phyloP scores from a whole-genome alignment of 2,113 vertebrate species.

The Antechinus flavipes region DNA sequence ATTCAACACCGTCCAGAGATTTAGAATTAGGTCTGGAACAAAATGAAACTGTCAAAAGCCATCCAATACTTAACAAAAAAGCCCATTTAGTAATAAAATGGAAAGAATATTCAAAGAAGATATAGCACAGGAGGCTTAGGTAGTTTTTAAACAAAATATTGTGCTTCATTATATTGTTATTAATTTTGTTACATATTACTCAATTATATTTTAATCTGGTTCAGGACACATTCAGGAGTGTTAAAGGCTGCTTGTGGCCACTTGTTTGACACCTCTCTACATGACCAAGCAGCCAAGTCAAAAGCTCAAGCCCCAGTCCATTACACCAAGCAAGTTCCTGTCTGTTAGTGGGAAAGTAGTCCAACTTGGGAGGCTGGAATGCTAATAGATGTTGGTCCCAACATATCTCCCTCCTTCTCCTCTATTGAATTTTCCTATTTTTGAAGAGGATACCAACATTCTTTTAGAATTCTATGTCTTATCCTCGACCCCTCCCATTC shows the following conservation, averaged over 20 bases:
- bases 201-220: neutral
- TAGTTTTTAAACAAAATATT: neutral
- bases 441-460: neutral
- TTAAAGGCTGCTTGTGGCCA: neutral
- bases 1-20: neutral
- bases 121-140: neutral
- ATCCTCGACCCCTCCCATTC: neutral
- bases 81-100: neutral
- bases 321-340: neutral
- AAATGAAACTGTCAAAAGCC: neutral
- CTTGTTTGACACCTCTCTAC: neutral
- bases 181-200: neutral
- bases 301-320: neutral
- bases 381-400: neutral
- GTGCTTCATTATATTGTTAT: neutral
- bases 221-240: neutral
- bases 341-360: neutral
- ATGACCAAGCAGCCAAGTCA: neutral
- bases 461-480: neutral
- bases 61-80: neutral
- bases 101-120: neutral
- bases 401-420: neutral
- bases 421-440: neutral
- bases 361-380: neutral
- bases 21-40: neutral